A percentile compares a stretch with the other conserved stretches of the same genome.
Evolutionary conservation across 2,888 invertebrate genomes (phyloP).

Genomic region (Pyrrhosoma nymphula): DNA sequence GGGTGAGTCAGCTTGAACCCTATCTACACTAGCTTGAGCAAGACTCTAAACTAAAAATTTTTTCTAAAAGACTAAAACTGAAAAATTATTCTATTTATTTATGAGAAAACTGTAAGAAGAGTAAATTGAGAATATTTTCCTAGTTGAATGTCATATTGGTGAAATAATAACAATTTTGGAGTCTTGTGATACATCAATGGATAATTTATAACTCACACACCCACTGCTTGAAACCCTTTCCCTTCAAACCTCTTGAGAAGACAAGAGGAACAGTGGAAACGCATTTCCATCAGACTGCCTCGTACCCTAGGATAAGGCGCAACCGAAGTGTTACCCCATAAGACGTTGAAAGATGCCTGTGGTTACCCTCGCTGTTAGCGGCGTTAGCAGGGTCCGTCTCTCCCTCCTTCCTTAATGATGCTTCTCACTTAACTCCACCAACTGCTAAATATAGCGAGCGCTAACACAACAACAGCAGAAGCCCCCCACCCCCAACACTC

Average conservation of each 20-base stretch:
- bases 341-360: background rate
- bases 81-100: no score
- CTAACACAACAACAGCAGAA: background rate
- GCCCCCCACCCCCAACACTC: background rate
- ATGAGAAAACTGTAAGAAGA: no score
- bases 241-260: background rate
- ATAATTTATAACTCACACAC: no score
- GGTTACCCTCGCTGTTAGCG: constrained; percentile 7
- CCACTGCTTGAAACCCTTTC: background rate
- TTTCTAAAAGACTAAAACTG: no score
- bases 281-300: background rate
- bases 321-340: background rate
- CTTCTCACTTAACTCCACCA: constrained; percentile 25
- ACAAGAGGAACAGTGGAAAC: background rate
- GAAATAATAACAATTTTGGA: no score
- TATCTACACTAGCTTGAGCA: no score
- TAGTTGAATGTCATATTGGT: no score
- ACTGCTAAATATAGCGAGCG: constrained; percentile 9
- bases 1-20: no score
- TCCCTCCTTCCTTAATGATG: constrained; percentile 7
- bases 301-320: background rate
- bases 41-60: no score
- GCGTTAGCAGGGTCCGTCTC: background rate
- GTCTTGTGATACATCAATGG: no score
- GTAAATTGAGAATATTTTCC: no score